These are phyloP conservation scores for Parazoanthus atlanticus DNA, from an alignment of 92 coral and sea anemone species.

Conservation along the genomic window DNA sequence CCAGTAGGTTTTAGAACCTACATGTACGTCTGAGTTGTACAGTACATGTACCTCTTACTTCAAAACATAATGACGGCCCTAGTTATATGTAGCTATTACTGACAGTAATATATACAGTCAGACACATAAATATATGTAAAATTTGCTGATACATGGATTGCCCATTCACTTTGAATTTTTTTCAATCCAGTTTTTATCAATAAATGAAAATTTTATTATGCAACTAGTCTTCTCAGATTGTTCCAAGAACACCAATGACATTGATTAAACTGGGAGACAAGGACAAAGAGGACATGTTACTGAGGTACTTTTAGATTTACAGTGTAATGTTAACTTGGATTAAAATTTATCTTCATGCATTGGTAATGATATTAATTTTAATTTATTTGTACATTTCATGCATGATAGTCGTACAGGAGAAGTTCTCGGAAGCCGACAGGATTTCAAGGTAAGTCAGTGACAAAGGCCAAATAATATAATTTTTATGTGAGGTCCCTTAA, in stretches of 20 bases:
- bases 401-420: slow-evolving; percentile 85
- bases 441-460: slow-evolving; percentile 76
- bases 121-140: no score
- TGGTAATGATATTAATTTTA: background rate
- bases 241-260: slow-evolving; percentile 95
- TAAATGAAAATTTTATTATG: background rate
- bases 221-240: slow-evolving; percentile 67
- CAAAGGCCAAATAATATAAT: no score
- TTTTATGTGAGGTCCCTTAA: background rate
- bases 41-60: no score
- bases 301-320: slow-evolving; percentile 62
- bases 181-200: background rate
- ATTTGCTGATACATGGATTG: no score
- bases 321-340: no score
- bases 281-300: slow-evolving; percentile 76
- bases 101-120: no score
- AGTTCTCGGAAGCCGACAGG: slow-evolving; percentile 92
- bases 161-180: no score
- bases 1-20: no score
- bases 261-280: slow-evolving; percentile 84
- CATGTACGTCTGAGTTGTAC: no score
- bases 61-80: no score
- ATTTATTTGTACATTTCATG: background rate
- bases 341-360: background rate
- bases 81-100: no score